Evolutionary conservation across 2,888 invertebrate genomes (phyloP), one percentile per base, ranked within the genome.

Genomic region (Troglohyphantes excavatus): DNA sequence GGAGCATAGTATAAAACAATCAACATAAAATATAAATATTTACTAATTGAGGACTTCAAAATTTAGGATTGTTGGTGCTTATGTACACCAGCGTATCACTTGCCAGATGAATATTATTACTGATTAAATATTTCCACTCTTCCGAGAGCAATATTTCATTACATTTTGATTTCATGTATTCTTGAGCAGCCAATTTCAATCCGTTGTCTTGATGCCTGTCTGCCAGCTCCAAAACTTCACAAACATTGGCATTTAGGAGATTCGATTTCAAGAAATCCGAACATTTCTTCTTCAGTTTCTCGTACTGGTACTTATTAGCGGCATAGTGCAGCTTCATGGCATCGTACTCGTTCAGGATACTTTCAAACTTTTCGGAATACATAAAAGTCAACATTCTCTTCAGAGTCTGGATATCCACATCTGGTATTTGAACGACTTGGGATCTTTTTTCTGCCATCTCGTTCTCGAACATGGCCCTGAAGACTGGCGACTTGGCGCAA

Each of bases 401-500:
- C 39, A 70, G 13, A 39, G 21, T 70, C 7, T 13, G 0, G 13
- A 33, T 27, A n/a, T 70, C 70, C 7, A 70, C 39, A 39, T 70
- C 70, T 39, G 33, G 13, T 13, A 70, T 39, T 7, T 39, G n/a
- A 9, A 70, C 39, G 19, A 70, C 39, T 0, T 39, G 17, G 11
- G 39, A 39, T 7, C 17, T n/a, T n/a, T 33, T 70, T 21, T 70
- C 70, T 6, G 39, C 2, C 70, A 70, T 70, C 11, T 70, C 33
- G 39, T 39, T 70, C 17, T 70, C 70, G 21, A 70, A 70, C 70
- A 70, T 39, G 70, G 70, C n/a, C 5, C 21, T n/a, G 39, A 70
- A 70, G 2, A 70, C 70, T 33, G 70, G 43, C 0, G 70, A 70
- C 13, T 21, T 39, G 0, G 70, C 21, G 39, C 39, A 39, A 21